Evolutionary conservation across 2,888 invertebrate genomes (phyloP).

Genomic region (Hirtodrosophila confusa): DNA sequence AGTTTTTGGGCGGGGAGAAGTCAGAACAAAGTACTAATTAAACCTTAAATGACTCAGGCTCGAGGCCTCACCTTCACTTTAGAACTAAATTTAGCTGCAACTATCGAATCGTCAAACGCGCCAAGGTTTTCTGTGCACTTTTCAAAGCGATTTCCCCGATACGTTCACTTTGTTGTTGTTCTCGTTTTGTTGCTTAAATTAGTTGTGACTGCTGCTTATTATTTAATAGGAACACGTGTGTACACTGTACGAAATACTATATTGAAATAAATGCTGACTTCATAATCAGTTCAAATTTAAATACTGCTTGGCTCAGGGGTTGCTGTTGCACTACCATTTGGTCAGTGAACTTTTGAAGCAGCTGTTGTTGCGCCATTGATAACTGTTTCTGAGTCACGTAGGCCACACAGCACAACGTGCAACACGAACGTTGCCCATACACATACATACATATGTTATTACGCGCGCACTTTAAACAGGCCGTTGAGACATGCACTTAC

Average conservation of each 20-base stretch:
- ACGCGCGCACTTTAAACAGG: conserved; percentile 45
- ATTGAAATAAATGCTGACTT: conserved; percentile 10
- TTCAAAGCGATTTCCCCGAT: conserved; percentile 34
- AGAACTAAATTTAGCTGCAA: conserved; percentile 35
- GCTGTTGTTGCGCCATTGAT: conserved; percentile 76
- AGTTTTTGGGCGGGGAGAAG: neutral
- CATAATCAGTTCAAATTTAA: conserved; percentile 43
- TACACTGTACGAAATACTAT: conserved; percentile 11
- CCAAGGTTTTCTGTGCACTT: conserved; percentile 45
- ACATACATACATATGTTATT: neutral
- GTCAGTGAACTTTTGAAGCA: conserved; percentile 66
- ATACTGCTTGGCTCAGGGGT: conserved; percentile 33
- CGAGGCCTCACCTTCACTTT: conserved; percentile 50
- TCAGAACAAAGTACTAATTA: conserved; percentile 12
- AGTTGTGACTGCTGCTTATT: conserved; percentile 29
- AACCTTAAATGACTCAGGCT: conserved; percentile 38
- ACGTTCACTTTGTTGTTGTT: conserved; percentile 47
- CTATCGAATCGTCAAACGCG: conserved; percentile 33
- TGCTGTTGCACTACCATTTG: conserved; percentile 63
- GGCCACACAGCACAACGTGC: conserved; percentile 66
- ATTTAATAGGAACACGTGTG: conserved; percentile 43
- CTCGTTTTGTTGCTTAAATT: conserved; percentile 8
- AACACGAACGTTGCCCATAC: conserved; percentile 45
- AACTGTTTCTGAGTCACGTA: conserved; percentile 79
- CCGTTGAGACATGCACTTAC: neutral